Evolutionary conservation across 2,797 vertebrate genomes (phyloP).

Genomic region (Syngnathus rostellatus): DNA sequence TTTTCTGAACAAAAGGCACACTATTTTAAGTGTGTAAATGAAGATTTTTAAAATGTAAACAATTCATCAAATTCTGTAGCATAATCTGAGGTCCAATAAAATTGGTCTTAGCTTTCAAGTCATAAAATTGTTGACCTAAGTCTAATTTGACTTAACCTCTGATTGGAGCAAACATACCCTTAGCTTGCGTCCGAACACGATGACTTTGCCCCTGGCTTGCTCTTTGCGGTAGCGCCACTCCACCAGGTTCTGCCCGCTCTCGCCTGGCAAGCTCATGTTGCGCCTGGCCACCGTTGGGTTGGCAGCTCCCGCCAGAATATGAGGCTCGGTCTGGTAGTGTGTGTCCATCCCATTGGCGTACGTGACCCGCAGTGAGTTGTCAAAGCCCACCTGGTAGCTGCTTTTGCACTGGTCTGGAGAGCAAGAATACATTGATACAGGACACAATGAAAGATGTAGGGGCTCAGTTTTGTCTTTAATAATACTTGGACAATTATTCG

Average conservation of each 20-base stretch:
- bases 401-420: slow-evolving; percentile 88
- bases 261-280: slow-evolving; percentile 94
- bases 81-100: too few species aligned
- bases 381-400: slow-evolving; percentile 90
- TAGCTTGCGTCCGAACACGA: slow-evolving; percentile 93
- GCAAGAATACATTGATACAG: slow-evolving; percentile 16
- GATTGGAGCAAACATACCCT: slow-evolving; percentile 66
- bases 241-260: slow-evolving; percentile 91
- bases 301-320: slow-evolving; percentile 88
- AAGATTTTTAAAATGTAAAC: too few species aligned
- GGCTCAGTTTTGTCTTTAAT: background rate
- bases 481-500: background rate
- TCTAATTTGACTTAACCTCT: background rate
- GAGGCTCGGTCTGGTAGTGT: slow-evolving; percentile 94
- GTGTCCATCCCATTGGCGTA: slow-evolving; percentile 94
- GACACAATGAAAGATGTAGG: slow-evolving; percentile 1
- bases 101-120: background rate
- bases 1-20: too few species aligned
- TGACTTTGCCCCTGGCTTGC: slow-evolving; percentile 89
- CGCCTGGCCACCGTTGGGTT: slow-evolving; percentile 91
- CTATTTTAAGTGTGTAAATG: too few species aligned
- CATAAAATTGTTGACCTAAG: background rate
- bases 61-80: too few species aligned
- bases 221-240: slow-evolving; percentile 98
- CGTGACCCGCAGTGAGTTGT: slow-evolving; percentile 87